A percentile compares a stretch with the other conserved stretches of the same genome.
These are phyloP conservation scores for Lasioglossum zephyrum DNA, from an alignment of 2,888 invertebrate genomes.

Conservation along the genomic window DNA sequence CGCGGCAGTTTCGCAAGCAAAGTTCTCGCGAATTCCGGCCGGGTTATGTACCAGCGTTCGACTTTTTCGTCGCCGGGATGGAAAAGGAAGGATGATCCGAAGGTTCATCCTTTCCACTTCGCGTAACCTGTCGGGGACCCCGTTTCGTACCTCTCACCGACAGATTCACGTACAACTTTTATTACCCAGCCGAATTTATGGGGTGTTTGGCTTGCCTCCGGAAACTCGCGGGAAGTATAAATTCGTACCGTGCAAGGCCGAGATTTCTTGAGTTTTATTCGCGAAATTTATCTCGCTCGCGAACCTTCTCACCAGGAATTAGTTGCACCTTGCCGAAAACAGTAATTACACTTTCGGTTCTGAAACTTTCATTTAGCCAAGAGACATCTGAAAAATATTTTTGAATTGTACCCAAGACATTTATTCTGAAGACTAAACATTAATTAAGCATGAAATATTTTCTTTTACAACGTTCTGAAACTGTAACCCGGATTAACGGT, in stretches of 20 bases:
- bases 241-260: conserved; percentile 25
- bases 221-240: conserved; percentile 52
- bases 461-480: not conserved
- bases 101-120: conserved; percentile 36
- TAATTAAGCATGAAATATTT: not conserved
- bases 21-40: conserved; percentile 29
- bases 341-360: not conserved
- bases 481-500: too few relatives aligned
- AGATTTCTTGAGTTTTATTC: conserved; percentile 34
- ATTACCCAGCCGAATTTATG: conserved; percentile 54
- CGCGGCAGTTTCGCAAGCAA: conserved; percentile 31
- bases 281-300: conserved; percentile 13
- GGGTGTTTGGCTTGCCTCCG: conserved; percentile 45
- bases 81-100: not conserved
- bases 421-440: not conserved
- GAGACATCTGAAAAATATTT: not conserved
- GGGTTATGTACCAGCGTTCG: conserved; percentile 10
- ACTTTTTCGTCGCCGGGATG: conserved; percentile 31
- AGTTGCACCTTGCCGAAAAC: not conserved
- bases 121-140: conserved; percentile 16
- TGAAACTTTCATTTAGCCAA: not conserved
- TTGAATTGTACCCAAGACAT: not conserved
- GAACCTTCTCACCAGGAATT: not conserved
- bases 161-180: conserved; percentile 60
- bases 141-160: conserved; percentile 34